Percentiles rank a stretch among this genome's conserved stretches.
Evolutionary conservation across 2,888 invertebrate species (phyloP).

Genomic region (Thera britannica): DNA sequence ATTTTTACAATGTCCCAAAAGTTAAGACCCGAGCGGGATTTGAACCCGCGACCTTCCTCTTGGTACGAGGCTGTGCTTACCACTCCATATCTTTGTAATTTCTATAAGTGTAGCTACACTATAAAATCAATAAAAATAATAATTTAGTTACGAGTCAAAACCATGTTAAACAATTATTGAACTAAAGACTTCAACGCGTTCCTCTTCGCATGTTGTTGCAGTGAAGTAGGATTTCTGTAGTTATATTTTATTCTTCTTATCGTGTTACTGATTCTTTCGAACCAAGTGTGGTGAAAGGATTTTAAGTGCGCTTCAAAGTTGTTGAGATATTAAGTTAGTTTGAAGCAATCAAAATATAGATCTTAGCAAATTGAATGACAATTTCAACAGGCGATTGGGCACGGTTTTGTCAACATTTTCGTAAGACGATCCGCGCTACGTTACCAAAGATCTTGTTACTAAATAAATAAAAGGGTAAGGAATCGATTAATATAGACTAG

Average conservation of each 20-base stretch:
- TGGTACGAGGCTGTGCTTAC: too few relatives aligned
- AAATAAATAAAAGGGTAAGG: constrained; percentile 19
- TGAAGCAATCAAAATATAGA: neutral
- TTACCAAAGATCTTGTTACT: constrained; percentile 31
- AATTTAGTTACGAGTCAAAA: neutral
- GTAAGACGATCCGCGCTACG: constrained; percentile 26
- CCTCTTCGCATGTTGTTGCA: neutral
- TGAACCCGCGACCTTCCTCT: too few relatives aligned
- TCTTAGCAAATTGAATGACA: constrained; percentile 23
- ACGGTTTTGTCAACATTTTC: constrained; percentile 36
- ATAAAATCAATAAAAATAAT: neutral
- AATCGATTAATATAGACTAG: neutral
- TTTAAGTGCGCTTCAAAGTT: too few relatives aligned
- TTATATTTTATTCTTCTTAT: too few relatives aligned
- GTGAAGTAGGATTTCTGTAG: neutral
- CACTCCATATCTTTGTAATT: too few relatives aligned
- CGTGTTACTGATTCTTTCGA: too few relatives aligned
- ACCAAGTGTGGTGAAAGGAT: too few relatives aligned
- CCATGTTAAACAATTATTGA: neutral
- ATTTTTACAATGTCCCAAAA: too few relatives aligned
- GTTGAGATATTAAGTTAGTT: too few relatives aligned
- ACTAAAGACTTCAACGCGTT: constrained; percentile 31
- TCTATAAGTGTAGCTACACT: too few relatives aligned
- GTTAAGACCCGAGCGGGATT: too few relatives aligned
- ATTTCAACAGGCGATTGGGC: constrained; percentile 33